Evolutionary conservation across 2,888 invertebrate species (phyloP), one percentile per base, ranked within the genome.

Genomic region (Clunio marinus): DNA sequence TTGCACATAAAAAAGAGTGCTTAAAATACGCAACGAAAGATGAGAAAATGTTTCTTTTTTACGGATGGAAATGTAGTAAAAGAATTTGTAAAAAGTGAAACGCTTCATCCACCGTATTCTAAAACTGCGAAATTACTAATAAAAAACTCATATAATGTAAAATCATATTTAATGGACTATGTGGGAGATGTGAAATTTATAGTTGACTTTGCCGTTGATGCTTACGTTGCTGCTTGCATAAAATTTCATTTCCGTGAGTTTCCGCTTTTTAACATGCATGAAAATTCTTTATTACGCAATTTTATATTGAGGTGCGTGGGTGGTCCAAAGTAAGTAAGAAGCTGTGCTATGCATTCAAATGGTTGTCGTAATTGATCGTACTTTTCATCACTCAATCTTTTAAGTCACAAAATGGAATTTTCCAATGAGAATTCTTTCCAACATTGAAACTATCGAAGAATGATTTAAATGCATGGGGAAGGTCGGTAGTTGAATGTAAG

Each of bases 101-200:
- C 22, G 41, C 15, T 15, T 1, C 15, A 28, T 32, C 10, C 15
- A 32, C 32, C 32, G 27, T 58, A 58, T 27, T 27, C 27, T 55
- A 27, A 59, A 59, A 62, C 62, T 62, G 62, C 37, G 41, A 62
- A 62, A 62, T 62, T 62, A 62, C 62, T 62, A 62, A 62, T 62
- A 62, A 62, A 62, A 62, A 62, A 41, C 41, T 24, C 62, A 41
- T 46, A 63, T 63, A 63, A 24, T 62, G 63, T 63, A 63, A 46
- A 63, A 63, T 63, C 63, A 63, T 63, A 63, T 63, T 63, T 63
- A 63, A 63, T 63, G 63, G 28, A n/a, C 60, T 60, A 60, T 37
- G 37, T 32, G 59, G 59, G 59, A 59, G 59, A 15, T 22, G 25
- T 32, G 25, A 59, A 59, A 59, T 59, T 59, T 59, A 59, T 59